Evolutionary conservation across 2,888 invertebrate species (phyloP), one percentile per base, ranked within the genome.

Genomic region (Dryobotodes eremita): DNA sequence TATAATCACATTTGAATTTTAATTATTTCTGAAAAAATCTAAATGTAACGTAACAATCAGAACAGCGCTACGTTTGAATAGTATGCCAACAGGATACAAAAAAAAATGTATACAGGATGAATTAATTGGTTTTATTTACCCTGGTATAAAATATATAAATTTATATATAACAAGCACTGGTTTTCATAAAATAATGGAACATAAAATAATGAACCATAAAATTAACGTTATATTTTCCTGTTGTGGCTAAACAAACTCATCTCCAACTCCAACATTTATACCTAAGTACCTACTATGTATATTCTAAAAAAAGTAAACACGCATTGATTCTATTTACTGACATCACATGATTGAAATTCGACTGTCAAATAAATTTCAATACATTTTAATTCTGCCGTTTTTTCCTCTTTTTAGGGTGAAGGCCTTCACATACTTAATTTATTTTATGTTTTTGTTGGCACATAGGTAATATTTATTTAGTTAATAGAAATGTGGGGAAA

Each of bases 401-500:
- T 62, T 69, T 36, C 31, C 59, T 26, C 17, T 26, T 65, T 53
- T 36, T 26, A 26, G 10, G 36, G 36, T 26, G 36, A 36, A 66
- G n/a, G 31, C 36, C 36, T 59, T 66, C 36, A 55, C 11, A 17
- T 42, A 57, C 57, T 69, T 46, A 46, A 17, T 57, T n/a, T 53
- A 42, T 42, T 42, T 5, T 79, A 10, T 36, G 53, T 59, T 31
- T 46, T 46, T 50, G 71, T 65, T 66, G 20, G 2, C 31, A 11
- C n/a, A 31, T 31, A 50, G 1, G 8, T 72, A 23, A 79, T 66
- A 73, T 80, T 61, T 72, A 61, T 80, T 48, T 61, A 26, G 15
- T 53, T 59, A 15, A 55, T 55, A 66, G 36, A 68, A 61, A 68
- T 42, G 23, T 72, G 26, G 17, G 23, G 26, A 10, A 55, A 71